Conservation (phyloP, 2,797 vertebrate genomes). For the Pyrocephalus nanus region DNA sequence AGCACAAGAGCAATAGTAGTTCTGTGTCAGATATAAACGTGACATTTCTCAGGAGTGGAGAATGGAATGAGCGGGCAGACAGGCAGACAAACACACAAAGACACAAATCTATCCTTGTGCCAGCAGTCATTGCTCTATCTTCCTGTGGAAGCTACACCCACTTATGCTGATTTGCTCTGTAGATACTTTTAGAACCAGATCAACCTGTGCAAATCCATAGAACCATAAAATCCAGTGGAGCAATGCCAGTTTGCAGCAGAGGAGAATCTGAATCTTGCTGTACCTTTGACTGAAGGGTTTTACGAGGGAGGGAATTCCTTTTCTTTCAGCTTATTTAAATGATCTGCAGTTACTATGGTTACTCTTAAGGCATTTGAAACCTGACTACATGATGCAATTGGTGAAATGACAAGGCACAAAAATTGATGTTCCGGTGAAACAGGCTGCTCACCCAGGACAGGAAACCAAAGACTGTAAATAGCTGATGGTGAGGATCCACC, state of each 20-base stretch:
- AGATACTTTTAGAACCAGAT: background rate
- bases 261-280: background rate
- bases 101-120: background rate
- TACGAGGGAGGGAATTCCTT: slow-evolving; percentile 58
- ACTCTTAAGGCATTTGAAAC: slow-evolving; percentile 62
- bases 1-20: background rate
- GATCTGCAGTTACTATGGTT: slow-evolving; percentile 68
- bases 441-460: background rate
- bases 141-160: background rate
- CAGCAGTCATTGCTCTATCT: background rate
- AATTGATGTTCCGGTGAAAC: slow-evolving; percentile 58
- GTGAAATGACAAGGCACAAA: slow-evolving; percentile 71
- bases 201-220: background rate
- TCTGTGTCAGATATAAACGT: background rate
- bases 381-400: slow-evolving; percentile 60
- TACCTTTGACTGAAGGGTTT: slow-evolving; percentile 39
- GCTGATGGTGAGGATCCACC: background rate
- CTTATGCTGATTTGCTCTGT: background rate
- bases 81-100: background rate
- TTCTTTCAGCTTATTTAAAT: slow-evolving; percentile 68
- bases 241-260: background rate
- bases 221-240: background rate
- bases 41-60: background rate
- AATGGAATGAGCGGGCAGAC: background rate
- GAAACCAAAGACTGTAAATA: slow-evolving; percentile 16